Percentiles rank a stretch among this genome's conserved stretches.
phyloP scores from a whole-genome alignment of 2,113 vertebrate genomes.

The Puntigrus tetrazona region DNA sequence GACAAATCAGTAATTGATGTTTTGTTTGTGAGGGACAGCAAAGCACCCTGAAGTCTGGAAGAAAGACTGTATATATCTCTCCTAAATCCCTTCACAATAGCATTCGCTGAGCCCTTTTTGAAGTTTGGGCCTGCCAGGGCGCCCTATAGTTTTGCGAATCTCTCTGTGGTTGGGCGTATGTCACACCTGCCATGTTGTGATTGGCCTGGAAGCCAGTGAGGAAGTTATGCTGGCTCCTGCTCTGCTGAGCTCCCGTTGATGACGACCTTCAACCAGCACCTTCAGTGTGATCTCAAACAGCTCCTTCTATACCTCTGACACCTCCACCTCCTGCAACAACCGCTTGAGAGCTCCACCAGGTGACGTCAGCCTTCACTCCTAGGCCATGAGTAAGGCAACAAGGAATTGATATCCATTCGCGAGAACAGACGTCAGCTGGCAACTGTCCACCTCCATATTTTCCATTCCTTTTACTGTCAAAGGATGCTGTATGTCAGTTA shows the following conservation, averaged over 20 bases:
- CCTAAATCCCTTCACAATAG: conserved; percentile 23
- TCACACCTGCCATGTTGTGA: conserved; percentile 51
- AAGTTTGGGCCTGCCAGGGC: conserved; percentile 27
- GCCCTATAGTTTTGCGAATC: conserved; percentile 33
- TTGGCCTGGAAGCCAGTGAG: conserved; percentile 48
- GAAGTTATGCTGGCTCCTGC: conserved; percentile 49
- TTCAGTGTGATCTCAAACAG: conserved; percentile 48
- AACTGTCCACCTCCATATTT: not conserved
- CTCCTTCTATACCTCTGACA: conserved; percentile 35
- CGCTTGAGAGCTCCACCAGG: conserved; percentile 5
- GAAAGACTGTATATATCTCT: conserved; percentile 29
- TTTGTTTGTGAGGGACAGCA: conserved; percentile 54
- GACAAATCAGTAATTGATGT: conserved; percentile 61
- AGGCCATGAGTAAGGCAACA: conserved; percentile 18
- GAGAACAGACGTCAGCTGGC: not conserved
- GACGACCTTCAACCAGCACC: conserved; percentile 49
- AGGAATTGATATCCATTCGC: not conserved
- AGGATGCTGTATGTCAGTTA: not conserved
- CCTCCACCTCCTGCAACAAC: conserved; percentile 26
- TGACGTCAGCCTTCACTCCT: not conserved
- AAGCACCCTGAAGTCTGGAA: conserved; percentile 14
- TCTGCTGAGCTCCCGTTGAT: conserved; percentile 37
- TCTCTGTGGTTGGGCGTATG: conserved; percentile 44
- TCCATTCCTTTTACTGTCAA: not conserved
- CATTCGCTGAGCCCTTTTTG: not conserved